Percentiles rank a stretch among this genome's conserved stretches.
These are phyloP conservation scores for Melanotaenia parkinsoni DNA, from an alignment of 2,797 vertebrate genomes.

Conservation along the genomic window DNA sequence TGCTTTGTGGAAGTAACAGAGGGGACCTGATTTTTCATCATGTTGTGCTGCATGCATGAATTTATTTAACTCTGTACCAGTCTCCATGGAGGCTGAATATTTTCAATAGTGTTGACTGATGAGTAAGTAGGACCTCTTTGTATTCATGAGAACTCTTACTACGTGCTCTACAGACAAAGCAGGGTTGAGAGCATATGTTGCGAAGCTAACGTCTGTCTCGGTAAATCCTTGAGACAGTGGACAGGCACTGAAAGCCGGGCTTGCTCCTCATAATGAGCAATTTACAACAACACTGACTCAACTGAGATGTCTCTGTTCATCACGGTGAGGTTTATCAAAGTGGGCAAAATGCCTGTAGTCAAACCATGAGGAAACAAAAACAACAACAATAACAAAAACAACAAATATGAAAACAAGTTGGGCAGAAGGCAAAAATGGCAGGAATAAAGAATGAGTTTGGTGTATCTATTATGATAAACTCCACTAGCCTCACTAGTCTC, in stretches of 20 bases:
- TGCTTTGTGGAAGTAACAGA: conserved; percentile 2
- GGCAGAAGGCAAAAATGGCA: not conserved
- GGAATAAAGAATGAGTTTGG: not conserved
- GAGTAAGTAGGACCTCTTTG: conserved; percentile 21
- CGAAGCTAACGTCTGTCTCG: conserved; percentile 26
- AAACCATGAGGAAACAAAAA: conserved; percentile 6
- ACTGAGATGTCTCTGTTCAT: conserved; percentile 10
- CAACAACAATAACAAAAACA: not conserved
- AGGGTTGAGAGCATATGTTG: conserved; percentile 25
- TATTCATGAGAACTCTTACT: conserved; percentile 43
- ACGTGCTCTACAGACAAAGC: conserved; percentile 16
- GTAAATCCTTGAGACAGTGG: conserved; percentile 6
- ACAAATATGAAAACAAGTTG: not conserved
- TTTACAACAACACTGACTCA: conserved; percentile 21
- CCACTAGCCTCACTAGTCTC: not conserved
- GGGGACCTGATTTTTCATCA: not conserved
- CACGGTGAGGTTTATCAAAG: not conserved
- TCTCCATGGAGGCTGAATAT: conserved; percentile 26
- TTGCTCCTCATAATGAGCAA: conserved; percentile 12
- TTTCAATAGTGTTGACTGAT: conserved; percentile 28
- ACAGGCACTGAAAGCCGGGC: not conserved
- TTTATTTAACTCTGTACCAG: not conserved
- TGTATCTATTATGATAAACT: not conserved
- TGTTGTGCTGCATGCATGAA: conserved; percentile 8
- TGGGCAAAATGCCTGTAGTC: not conserved